Evolutionary conservation across 2,113 vertebrate genomes (phyloP).

Genomic region (Bubo blakistoni): DNA sequence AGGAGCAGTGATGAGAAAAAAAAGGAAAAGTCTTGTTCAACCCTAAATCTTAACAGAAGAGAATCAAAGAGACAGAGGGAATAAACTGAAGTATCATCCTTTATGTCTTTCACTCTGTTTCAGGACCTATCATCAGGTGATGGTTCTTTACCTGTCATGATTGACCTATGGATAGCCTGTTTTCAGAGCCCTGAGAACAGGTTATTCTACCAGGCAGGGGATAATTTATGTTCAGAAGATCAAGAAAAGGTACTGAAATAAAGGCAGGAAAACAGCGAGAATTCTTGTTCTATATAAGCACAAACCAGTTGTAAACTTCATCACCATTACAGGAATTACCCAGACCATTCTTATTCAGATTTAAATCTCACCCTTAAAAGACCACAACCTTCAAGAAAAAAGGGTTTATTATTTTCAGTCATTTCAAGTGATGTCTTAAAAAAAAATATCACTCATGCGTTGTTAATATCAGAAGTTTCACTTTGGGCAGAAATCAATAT

Average conservation of each 20-base stretch:
- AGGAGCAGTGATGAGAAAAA: no score
- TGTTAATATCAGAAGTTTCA: constrained; percentile 58
- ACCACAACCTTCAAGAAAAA: neutral
- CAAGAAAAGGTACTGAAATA: neutral
- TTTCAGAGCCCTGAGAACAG: neutral
- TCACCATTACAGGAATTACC: neutral
- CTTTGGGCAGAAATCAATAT: constrained; percentile 56
- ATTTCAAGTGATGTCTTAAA: neutral
- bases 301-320: neutral
- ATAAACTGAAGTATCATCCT: neutral
- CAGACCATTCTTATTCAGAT: neutral
- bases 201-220: neutral
- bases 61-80: neutral
- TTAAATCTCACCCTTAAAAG: neutral
- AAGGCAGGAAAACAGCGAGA: neutral
- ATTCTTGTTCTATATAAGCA: neutral
- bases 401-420: neutral
- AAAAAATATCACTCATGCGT: neutral
- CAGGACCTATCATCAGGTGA: neutral
- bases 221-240: neutral
- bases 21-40: neutral
- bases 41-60: neutral
- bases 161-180: neutral
- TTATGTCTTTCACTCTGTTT: neutral
- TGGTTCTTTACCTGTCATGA: neutral